A percentile compares a stretch with the other conserved stretches of the same genome.
phyloP scores from a whole-genome alignment of 1,140 invertebrate species.

The Arctopsyche grandis region DNA sequence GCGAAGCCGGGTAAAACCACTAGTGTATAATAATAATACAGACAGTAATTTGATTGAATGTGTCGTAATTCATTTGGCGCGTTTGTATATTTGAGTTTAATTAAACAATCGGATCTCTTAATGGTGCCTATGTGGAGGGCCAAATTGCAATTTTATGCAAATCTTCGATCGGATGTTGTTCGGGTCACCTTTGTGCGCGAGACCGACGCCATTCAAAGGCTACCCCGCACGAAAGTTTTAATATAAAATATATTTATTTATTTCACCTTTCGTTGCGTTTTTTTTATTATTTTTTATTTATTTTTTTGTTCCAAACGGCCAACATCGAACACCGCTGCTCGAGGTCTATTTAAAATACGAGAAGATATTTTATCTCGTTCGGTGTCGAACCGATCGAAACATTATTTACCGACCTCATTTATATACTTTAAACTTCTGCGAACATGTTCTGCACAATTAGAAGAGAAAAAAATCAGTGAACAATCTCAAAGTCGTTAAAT shows the following conservation, averaged over 20 bases:
- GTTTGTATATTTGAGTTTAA: conserved; percentile 24
- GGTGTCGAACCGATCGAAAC: too few species aligned
- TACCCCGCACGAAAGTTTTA: conserved; percentile 4
- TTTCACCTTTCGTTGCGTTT: neutral
- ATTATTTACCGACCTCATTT: too few species aligned
- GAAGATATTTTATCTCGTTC: too few species aligned
- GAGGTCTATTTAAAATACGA: too few species aligned
- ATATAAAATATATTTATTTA: conserved; percentile 1
- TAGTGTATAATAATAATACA: too few species aligned
- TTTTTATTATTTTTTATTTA: neutral
- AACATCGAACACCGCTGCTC: too few species aligned
- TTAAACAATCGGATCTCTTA: conserved; percentile 38
- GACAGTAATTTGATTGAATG: neutral
- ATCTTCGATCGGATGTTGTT: conserved; percentile 28
- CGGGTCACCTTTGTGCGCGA: conserved; percentile 30
- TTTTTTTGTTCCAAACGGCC: neutral
- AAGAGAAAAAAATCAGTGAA: too few species aligned
- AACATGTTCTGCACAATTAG: too few species aligned
- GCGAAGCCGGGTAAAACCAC: too few species aligned
- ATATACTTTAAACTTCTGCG: too few species aligned
- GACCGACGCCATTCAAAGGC: neutral
- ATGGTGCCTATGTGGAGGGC: conserved; percentile 28
- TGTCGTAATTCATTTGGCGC: conserved; percentile 21
- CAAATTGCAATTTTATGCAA: conserved; percentile 43
- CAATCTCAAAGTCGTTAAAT: too few species aligned